Evolutionary conservation across 2,113 vertebrate species (phyloP).

Genomic region (Pangasianodon hypophthalmus): DNA sequence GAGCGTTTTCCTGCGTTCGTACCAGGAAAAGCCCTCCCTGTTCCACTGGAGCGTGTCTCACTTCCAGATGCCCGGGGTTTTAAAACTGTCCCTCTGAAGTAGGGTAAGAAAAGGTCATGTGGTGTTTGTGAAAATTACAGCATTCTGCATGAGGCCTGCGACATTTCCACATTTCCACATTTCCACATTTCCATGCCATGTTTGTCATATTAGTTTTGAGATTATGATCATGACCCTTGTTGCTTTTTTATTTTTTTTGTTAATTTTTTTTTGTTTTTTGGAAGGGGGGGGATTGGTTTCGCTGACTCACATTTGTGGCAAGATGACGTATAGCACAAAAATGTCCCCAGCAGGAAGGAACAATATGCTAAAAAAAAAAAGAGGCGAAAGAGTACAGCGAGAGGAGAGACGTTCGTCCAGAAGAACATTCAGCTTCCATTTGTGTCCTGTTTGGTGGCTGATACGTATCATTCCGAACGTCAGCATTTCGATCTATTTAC

Average conservation of each 20-base stretch:
- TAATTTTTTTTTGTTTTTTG: not conserved
- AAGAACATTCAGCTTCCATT: slow-evolving; percentile 19
- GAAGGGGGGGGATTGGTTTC: slow-evolving; percentile 22
- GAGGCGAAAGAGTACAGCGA: not conserved
- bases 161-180: slow-evolving; percentile 18
- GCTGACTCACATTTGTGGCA: slow-evolving; percentile 55
- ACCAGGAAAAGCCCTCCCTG: slow-evolving; percentile 55
- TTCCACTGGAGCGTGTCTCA: slow-evolving; percentile 33
- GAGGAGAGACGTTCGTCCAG: not conserved
- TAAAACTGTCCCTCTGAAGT: slow-evolving; percentile 42
- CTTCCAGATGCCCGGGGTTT: slow-evolving; percentile 46
- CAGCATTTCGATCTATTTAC: not conserved
- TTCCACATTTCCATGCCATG: slow-evolving; percentile 31
- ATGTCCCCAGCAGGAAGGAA: slow-evolving; percentile 41
- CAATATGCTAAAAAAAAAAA: slow-evolving; percentile 36
- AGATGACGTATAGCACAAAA: slow-evolving; percentile 48
- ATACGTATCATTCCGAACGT: not conserved
- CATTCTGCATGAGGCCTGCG: slow-evolving; percentile 32
- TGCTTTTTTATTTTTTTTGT: not conserved
- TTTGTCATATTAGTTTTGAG: slow-evolving; percentile 43
- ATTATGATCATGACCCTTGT: slow-evolving; percentile 38
- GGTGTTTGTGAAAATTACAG: slow-evolving; percentile 43
- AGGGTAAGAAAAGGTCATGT: slow-evolving; percentile 30
- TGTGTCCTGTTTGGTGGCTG: slow-evolving; percentile 3
- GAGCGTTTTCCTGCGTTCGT: slow-evolving; percentile 37